A percentile compares a stretch with the other conserved stretches of the same genome.
phyloP scores from a whole-genome alignment of 2,888 invertebrate species.

The Theodoxus fluviatilis region DNA sequence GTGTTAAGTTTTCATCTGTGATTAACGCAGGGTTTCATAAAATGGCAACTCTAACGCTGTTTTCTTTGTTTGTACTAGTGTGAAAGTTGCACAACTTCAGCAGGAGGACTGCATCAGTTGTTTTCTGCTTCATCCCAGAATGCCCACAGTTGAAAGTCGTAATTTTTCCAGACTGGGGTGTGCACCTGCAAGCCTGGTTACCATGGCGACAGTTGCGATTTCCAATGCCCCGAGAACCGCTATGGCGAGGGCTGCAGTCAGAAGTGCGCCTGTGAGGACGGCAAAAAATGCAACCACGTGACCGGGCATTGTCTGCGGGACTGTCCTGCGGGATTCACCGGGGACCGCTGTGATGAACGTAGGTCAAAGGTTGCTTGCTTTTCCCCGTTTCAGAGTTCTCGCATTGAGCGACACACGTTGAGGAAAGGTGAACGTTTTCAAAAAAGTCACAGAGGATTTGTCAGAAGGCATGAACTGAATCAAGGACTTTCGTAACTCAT shows the following conservation, averaged over 20 bases:
- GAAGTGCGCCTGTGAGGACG: slow-evolving; percentile 53
- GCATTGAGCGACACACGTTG: no score
- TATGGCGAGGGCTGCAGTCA: slow-evolving; percentile 57
- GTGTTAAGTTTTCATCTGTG: no score
- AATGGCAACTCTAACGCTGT: no score
- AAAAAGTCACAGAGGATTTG: no score
- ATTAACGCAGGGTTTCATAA: no score
- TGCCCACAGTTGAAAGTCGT: background rate
- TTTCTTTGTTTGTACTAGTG: no score
- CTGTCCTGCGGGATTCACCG: slow-evolving; percentile 61
- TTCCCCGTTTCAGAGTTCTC: no score
- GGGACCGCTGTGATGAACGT: slow-evolving; percentile 59
- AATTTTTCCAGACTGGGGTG: slow-evolving; percentile 73
- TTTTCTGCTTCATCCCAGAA: background rate
- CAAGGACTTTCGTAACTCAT: background rate
- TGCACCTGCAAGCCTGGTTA: slow-evolving; percentile 72
- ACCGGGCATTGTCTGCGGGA: slow-evolving; percentile 58
- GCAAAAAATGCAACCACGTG: slow-evolving; percentile 55
- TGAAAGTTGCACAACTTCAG: no score
- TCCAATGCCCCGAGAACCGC: slow-evolving; percentile 55
- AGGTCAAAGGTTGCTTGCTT: slow-evolving; percentile 28
- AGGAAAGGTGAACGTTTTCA: no score
- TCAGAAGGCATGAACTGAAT: no score
- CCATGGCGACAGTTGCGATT: slow-evolving; percentile 64
- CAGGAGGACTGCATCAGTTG: no score